Base-by-base conservation (phyloP, 2,888 invertebrate genomes). In the Hecatera dysodea region DNA sequence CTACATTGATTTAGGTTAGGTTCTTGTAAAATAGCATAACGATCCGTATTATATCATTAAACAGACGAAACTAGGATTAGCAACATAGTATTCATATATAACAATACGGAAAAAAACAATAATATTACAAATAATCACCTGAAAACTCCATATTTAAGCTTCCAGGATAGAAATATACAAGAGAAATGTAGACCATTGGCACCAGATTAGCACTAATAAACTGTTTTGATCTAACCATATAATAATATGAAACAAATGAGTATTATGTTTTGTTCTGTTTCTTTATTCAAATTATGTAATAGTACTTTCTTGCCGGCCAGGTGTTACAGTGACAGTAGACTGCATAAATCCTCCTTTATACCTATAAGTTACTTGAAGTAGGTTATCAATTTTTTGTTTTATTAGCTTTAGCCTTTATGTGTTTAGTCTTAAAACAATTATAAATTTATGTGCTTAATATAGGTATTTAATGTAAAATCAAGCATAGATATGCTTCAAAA, bases 331-430 rank as follows among this genome's bases (percentile, higher is more conserved):
- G 12, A 11, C 27, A 42, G 17, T 22, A 42, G 29, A 15, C 42
- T 27, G 12, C 22, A 44, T 75, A 50, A 57, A 75, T 50, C 55
- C 67, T 75, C 8, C 11, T 22, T 39, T n/a, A n/a, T n/a, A n/a
- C n/a, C n/a, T n/a, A n/a, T n/a, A n/a, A n/a, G n/a, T n/a, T n/a
- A n/a, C n/a, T n/a, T n/a, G n/a, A n/a, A n/a, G n/a, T n/a, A n/a
- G n/a, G n/a, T n/a, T n/a, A n/a, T n/a, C n/a, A n/a, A n/a, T n/a
- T n/a, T n/a, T n/a, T n/a, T n/a, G n/a, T n/a, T n/a, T n/a, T n/a
- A n/a, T n/a, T n/a, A n/a, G n/a, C n/a, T n/a, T n/a, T n/a, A n/a
- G n/a, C n/a, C n/a, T n/a, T n/a, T n/a, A n/a, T n/a, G n/a, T n/a
- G n/a, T n/a, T n/a, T n/a, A n/a, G n/a, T n/a, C n/a, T n/a, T n/a